These are phyloP conservation scores for Epinotia bilunana DNA, from an alignment of 2,888 invertebrate species.

Conservation along the genomic window DNA sequence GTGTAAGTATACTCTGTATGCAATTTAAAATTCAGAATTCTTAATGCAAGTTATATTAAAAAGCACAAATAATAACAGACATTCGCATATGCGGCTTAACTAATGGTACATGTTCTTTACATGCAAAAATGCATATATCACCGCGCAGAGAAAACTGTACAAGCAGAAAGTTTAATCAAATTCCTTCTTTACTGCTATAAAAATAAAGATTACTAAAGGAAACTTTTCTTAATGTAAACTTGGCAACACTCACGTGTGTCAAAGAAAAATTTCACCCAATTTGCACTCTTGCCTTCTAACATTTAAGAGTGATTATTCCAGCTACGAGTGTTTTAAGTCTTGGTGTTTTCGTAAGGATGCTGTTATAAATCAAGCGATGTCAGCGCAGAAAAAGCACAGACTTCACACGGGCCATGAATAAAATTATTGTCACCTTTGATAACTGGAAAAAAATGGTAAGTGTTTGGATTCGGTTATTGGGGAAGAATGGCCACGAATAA, in stretches of 20 bases:
- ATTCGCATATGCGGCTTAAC: conserved; percentile 24
- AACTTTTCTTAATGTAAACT: not conserved
- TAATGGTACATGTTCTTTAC: conserved; percentile 35
- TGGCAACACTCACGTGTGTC: conserved; percentile 16
- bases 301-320: conserved; percentile 30
- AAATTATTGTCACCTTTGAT: conserved; percentile 27
- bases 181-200: not conserved
- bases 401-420: conserved; percentile 21
- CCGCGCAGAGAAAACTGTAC: not conserved
- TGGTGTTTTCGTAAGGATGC: conserved; percentile 17
- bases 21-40: not conserved
- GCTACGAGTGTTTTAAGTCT: conserved; percentile 11
- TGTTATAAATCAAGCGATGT: conserved; percentile 33
- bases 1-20: too few species aligned
- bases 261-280: conserved; percentile 33
- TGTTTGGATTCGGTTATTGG: not conserved
- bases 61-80: conserved; percentile 1
- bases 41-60: not conserved
- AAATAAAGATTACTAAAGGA: conserved; percentile 5
- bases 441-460: conserved; percentile 2
- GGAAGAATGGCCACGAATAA: not conserved
- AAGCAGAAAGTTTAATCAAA: not conserved
- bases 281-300: conserved; percentile 31
- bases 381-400: conserved; percentile 22
- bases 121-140: conserved; percentile 36